Conservation (phyloP, 2,888 invertebrate genomes). For the Clusia tigrina region DNA sequence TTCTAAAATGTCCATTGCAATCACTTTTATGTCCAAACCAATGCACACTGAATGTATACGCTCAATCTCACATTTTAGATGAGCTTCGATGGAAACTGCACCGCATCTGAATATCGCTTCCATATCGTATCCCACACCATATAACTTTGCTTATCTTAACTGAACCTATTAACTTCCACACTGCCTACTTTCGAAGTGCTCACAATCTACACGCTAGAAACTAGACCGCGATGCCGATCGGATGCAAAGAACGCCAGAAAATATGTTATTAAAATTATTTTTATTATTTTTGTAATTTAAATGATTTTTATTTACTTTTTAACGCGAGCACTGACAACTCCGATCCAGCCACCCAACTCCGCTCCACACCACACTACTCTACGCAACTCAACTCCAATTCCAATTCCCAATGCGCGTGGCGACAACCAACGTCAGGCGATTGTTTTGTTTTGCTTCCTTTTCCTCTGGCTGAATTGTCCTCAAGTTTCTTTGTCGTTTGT, state of each 20-base stretch:
- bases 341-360: too few species aligned
- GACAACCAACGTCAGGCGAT: background rate
- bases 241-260: background rate
- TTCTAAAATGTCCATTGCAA: too few species aligned
- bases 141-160: slow-evolving; percentile 13
- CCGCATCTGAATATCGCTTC: background rate
- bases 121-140: background rate
- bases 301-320: slow-evolving; percentile 15
- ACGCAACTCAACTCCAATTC: too few species aligned
- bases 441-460: background rate
- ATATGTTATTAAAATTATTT: slow-evolving; percentile 20
- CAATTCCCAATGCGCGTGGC: too few species aligned
- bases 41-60: too few species aligned
- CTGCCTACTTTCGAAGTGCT: slow-evolving; percentile 7
- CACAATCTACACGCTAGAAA: background rate
- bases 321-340: slow-evolving; percentile 17
- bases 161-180: slow-evolving; percentile 10
- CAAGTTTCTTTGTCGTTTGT: background rate
- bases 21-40: too few species aligned
- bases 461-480: background rate
- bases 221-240: background rate
- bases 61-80: too few species aligned
- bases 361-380: too few species aligned
- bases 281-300: slow-evolving; percentile 15
- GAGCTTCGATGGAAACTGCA: too few species aligned